phyloP scores from a whole-genome alignment of 1,140 invertebrate genomes.

The Carcinoscorpius rotundicauda region DNA sequence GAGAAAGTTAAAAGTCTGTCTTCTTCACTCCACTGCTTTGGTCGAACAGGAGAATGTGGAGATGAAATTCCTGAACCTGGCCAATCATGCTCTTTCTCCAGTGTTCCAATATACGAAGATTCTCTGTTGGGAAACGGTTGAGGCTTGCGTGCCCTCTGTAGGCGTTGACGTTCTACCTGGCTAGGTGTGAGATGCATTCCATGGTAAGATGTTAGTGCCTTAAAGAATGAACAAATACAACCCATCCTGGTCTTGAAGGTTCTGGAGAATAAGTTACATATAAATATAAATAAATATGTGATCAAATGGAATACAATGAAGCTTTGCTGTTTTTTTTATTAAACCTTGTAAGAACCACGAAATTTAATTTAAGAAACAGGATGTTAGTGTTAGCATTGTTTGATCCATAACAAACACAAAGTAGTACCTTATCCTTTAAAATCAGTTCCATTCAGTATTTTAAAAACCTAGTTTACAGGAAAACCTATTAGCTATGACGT shows the following conservation, averaged over 20 bases:
- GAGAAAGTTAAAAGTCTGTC: conserved; percentile 8
- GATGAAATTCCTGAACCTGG: not conserved
- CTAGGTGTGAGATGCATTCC: conserved; percentile 19
- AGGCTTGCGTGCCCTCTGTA: conserved; percentile 13
- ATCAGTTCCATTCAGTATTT: no score
- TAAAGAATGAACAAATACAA: conserved; percentile 22
- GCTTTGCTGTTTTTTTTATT: no score
- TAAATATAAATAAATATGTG: no score
- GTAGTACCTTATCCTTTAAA: no score
- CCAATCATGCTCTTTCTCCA: conserved; percentile 7
- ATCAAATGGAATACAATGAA: no score
- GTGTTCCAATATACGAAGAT: conserved; percentile 7
- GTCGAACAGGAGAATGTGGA: conserved; percentile 3
- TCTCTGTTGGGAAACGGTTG: conserved; percentile 10
- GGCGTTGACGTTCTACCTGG: conserved; percentile 15
- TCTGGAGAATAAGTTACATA: no score
- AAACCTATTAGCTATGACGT: no score
- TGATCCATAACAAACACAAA: no score
- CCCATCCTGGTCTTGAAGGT: conserved; percentile 9
- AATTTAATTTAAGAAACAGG: no score
- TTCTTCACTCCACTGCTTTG: conserved; percentile 2
- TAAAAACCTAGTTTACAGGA: no score
- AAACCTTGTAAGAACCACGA: no score
- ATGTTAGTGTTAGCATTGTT: no score
- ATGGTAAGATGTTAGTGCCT: conserved; percentile 19